Evolutionary conservation across 2,113 vertebrate genomes (phyloP), one percentile per base, ranked within the genome.

Genomic region (Anolis sagrei): DNA sequence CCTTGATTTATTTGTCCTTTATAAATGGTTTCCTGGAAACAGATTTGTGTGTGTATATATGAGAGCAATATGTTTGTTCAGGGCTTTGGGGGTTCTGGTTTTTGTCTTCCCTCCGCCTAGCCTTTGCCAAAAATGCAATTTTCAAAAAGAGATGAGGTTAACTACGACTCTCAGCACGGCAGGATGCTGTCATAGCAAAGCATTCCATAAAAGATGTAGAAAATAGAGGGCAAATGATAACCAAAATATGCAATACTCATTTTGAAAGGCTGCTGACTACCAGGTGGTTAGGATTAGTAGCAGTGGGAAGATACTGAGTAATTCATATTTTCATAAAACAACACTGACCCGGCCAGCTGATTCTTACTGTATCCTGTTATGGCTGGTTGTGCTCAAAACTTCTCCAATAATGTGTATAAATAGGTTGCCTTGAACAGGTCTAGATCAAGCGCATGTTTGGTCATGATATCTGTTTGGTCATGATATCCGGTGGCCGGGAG

Each of bases 1-100:
- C 32, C 25, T 70, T 85, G 76, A 85, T 85, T 78, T 85, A 85
- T 85, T 85, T 70, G 49, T 78, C 74, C 16, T 44, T 25, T 69
- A n/a, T 72, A 85, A 79, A 79, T 79, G 76, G 75, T 70, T 85
- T 85, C 83, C 83, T 79, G 76, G 83, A 85, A 79, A 85, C 48
- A 58, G 49, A 69, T 32, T 58, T 58, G 48, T 70, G 54, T 49
- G 64, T 48, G 64, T 58, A 49, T 58, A 49, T 34, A 85, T 39
- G 66, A 69, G 68, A 54, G 8, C 73, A 7, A 48, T 88, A 54
- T 4, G 78, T 51, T 1, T 49, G 81, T 75, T 51, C 54, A 70
- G 32, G 25, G 44, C 48, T 8, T 1, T 64, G 64, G 14, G 69
- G 39, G 9, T 13, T 39, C 11, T 1, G 3, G 4, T 64, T 69